These are phyloP conservation scores for Petroica traversi DNA, from an alignment of 2,113 vertebrate genomes.

Conservation along the genomic window DNA sequence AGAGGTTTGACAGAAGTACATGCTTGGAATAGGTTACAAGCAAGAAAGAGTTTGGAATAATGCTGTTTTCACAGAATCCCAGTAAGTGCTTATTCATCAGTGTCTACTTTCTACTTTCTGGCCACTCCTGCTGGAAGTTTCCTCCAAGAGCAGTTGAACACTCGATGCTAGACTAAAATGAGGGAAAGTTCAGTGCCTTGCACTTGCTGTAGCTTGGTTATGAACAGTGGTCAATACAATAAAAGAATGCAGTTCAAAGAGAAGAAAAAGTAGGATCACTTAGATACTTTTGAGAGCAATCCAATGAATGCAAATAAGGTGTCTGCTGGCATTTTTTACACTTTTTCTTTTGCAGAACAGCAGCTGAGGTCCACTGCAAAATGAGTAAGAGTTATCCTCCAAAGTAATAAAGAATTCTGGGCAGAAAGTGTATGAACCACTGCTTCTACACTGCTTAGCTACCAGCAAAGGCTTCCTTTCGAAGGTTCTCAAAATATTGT, in stretches of 20 bases:
- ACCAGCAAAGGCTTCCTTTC: neutral
- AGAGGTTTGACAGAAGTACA: neutral
- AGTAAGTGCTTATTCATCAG: neutral
- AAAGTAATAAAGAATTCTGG: neutral
- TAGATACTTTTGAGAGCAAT: neutral
- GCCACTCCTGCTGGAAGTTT: neutral
- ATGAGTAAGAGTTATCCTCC: neutral
- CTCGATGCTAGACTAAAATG: neutral
- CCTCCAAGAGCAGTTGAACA: neutral
- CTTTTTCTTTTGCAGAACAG: neutral
- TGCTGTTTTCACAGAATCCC: neutral
- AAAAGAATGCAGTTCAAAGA: neutral
- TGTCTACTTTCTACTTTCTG: neutral
- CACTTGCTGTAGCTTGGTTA: neutral
- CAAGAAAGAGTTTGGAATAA: neutral
- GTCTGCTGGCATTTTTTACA: neutral
- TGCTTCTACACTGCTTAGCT: neutral
- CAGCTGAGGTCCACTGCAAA: neutral
- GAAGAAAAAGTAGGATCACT: neutral
- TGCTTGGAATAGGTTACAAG: neutral
- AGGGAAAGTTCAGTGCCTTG: neutral
- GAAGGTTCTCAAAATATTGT: neutral
- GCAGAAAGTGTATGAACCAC: neutral
- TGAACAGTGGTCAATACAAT: neutral
- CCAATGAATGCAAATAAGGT: neutral